phyloP scores from a whole-genome alignment of 2,113 vertebrate species.

The Prochilodus magdalenae region DNA sequence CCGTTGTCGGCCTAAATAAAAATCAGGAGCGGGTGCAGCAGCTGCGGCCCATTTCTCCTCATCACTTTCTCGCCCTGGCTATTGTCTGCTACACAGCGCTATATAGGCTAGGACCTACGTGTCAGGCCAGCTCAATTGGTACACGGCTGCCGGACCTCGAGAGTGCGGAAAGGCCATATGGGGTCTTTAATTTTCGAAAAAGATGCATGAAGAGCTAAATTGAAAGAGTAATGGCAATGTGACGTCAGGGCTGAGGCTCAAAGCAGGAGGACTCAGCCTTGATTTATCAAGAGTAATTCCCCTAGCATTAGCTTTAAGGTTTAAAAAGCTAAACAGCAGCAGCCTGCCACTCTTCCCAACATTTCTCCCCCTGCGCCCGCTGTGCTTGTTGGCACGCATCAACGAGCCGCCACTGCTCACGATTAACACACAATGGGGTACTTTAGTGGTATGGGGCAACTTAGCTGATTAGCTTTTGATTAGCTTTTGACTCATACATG shows the following conservation, averaged over 20 bases:
- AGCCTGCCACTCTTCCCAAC: background rate
- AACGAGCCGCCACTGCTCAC: constrained; percentile 13
- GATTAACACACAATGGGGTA: constrained; percentile 27
- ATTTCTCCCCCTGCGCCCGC: background rate
- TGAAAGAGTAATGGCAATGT: constrained; percentile 74
- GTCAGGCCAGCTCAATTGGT: constrained; percentile 54
- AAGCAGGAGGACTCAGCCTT: constrained; percentile 65
- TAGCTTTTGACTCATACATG: background rate
- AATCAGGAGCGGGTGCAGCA: constrained; percentile 58
- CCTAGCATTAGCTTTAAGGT: constrained; percentile 63
- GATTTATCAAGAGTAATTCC: constrained; percentile 76
- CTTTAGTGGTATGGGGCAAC: constrained; percentile 11
- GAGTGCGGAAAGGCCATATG: constrained; percentile 64
- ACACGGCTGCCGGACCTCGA: constrained; percentile 50
- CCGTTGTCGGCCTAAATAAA: constrained; percentile 37
- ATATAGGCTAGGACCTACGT: constrained; percentile 18
- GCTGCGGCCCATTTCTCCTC: constrained; percentile 67
- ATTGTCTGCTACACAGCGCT: constrained; percentile 21
- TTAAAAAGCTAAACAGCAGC: constrained; percentile 54
- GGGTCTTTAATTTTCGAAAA: constrained; percentile 66
- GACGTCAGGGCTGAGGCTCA: constrained; percentile 58
- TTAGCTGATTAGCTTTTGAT: background rate
- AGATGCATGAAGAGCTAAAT: constrained; percentile 69
- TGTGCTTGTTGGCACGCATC: constrained; percentile 2
- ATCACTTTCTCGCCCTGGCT: constrained; percentile 59